A percentile compares a stretch with the other conserved stretches of the same genome.
Evolutionary conservation across 2,113 vertebrate genomes (phyloP).

Genomic region (Picathartes gymnocephalus): DNA sequence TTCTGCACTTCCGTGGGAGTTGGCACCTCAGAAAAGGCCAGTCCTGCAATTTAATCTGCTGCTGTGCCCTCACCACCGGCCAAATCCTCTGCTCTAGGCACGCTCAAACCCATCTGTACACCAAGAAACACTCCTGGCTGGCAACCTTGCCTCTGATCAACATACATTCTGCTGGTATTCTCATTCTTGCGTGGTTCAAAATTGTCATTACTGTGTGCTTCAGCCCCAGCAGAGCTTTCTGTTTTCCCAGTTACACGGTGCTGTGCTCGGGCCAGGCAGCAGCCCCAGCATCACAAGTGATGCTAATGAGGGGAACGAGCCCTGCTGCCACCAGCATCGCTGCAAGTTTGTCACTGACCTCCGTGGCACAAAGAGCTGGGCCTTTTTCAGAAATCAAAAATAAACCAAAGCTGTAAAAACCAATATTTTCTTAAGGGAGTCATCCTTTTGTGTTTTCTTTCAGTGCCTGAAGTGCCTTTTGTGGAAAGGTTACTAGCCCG

Average conservation of each 20-base stretch:
- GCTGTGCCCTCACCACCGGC: neutral
- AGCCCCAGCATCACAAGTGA: neutral
- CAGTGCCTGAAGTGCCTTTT: neutral
- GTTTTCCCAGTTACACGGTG: neutral
- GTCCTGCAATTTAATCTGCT: neutral
- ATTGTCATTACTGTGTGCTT: neutral
- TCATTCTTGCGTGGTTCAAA: neutral
- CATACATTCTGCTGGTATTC: neutral
- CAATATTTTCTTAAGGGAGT: slow-evolving; percentile 39
- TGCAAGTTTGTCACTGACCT: neutral
- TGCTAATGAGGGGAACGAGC: neutral
- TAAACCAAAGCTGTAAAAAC: neutral
- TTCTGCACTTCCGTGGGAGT: neutral
- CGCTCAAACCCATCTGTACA: accelerated
- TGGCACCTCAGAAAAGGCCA: neutral
- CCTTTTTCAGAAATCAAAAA: neutral
- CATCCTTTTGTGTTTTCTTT: slow-evolving; percentile 10
- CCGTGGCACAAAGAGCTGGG: neutral
- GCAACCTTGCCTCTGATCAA: neutral
- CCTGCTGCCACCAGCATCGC: neutral
- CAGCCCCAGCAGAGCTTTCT: neutral
- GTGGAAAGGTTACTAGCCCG: neutral
- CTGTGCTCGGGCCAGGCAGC: neutral
- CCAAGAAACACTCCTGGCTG: neutral
- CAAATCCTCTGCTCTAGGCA: neutral